Percentiles rank a stretch among this genome's conserved stretches.
Evolutionary conservation across 2,797 vertebrate genomes (phyloP).

Genomic region (Silurus aristotelis): DNA sequence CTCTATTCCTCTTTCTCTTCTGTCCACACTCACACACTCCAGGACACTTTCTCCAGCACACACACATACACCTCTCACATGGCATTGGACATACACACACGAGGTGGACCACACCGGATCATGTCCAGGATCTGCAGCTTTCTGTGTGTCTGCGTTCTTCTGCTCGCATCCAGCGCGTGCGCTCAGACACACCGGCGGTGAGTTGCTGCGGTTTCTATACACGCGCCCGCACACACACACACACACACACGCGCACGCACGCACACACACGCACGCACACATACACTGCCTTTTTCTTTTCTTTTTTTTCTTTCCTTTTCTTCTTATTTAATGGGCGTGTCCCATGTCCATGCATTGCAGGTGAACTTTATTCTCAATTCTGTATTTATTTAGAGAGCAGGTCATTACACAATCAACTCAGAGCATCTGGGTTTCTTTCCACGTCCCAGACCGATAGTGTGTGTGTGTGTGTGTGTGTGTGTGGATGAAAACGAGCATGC

Average conservation of each 20-base stretch:
- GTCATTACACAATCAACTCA: neutral
- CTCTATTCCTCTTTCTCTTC: constrained; percentile 57
- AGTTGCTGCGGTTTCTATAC: constrained; percentile 24
- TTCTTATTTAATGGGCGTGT: neutral
- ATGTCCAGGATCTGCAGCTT: constrained; percentile 73
- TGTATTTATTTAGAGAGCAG: neutral
- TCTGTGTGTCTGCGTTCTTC: constrained; percentile 70
- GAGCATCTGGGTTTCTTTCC: neutral
- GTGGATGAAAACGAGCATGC: neutral
- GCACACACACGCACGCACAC: neutral
- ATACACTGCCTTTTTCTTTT: too few species aligned
- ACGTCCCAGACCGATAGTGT: neutral
- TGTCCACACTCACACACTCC: constrained; percentile 7
- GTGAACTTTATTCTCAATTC: neutral
- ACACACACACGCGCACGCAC: too few species aligned
- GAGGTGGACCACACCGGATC: constrained; percentile 58
- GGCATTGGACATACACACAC: constrained; percentile 54
- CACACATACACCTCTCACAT: constrained; percentile 29
- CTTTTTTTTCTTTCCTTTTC: too few species aligned
- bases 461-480: too few species aligned
- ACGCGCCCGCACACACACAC: too few species aligned
- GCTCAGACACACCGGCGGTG: constrained; percentile 79
- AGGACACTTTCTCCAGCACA: constrained; percentile 11
- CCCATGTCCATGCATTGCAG: neutral
- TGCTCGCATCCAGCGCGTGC: constrained; percentile 67